These are phyloP conservation scores for Potamarius usumacintae DNA, from an alignment of 2,113 vertebrate genomes.

Conservation along the genomic window DNA sequence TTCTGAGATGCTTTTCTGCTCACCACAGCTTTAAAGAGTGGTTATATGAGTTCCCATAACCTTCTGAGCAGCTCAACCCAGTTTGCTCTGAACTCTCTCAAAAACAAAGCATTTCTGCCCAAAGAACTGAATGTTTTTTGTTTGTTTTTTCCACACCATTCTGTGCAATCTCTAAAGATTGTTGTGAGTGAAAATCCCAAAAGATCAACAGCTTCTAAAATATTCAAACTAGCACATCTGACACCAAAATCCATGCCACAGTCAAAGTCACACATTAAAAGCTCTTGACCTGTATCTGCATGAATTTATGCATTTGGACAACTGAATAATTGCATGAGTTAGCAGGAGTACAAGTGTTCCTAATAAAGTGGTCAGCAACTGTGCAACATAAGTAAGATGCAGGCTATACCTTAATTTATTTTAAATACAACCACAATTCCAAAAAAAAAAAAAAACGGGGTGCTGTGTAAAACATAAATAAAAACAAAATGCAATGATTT, in stretches of 20 bases:
- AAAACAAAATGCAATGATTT: too few species aligned
- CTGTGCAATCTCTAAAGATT: neutral
- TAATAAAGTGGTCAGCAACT: neutral
- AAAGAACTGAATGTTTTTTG: neutral
- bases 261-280: neutral
- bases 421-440: too few species aligned
- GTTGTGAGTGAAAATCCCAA: neutral
- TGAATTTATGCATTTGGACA: neutral
- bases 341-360: neutral
- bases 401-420: neutral
- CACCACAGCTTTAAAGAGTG: neutral
- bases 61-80: neutral
- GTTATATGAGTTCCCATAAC: neutral
- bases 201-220: neutral
- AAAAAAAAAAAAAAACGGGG: too few species aligned
- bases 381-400: neutral
- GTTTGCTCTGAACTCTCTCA: neutral
- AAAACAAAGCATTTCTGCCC: neutral
- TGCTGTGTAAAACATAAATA: too few species aligned
- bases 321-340: neutral
- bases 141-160: neutral
- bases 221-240: neutral
- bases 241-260: neutral
- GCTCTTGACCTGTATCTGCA: neutral
- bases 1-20: neutral